phyloP scores from a whole-genome alignment of 2,113 vertebrate species.

The Vimba vimba region DNA sequence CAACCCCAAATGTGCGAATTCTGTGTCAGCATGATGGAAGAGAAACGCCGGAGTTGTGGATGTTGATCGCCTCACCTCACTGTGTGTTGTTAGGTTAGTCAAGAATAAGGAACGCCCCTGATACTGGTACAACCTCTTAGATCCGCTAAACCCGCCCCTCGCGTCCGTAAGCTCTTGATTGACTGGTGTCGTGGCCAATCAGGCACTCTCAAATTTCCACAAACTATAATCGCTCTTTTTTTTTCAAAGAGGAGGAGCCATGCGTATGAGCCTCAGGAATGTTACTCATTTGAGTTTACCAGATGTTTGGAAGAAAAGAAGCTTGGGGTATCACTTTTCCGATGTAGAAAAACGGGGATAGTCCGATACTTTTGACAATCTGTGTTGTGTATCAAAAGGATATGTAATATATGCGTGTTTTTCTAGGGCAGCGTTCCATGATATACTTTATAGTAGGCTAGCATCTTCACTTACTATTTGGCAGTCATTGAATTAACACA shows the following conservation, averaged over 20 bases:
- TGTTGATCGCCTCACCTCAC: constrained; percentile 35
- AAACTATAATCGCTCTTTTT: constrained; percentile 13
- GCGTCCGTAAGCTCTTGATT: constrained; percentile 48
- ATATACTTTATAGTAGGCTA: neutral
- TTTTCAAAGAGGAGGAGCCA: constrained; percentile 41
- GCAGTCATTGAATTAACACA: neutral
- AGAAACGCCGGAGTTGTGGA: neutral
- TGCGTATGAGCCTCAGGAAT: constrained; percentile 14
- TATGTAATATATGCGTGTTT: neutral
- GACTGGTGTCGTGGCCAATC: constrained; percentile 66
- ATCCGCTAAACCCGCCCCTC: constrained; percentile 57
- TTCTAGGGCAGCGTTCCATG: neutral
- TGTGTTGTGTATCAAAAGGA: neutral
- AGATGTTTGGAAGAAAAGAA: constrained; percentile 23
- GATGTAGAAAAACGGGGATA: neutral
- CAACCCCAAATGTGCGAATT: constrained; percentile 16
- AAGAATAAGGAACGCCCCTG: constrained; percentile 65
- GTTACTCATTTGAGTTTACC: constrained; percentile 27
- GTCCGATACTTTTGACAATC: neutral
- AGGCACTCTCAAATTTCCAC: neutral
- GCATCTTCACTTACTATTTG: neutral
- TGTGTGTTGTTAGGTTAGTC: constrained; percentile 60
- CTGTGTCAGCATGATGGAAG: constrained; percentile 8
- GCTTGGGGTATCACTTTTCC: neutral
- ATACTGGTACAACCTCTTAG: constrained; percentile 67